Evolutionary conservation across 2,113 vertebrate genomes (phyloP).

Genomic region (Dolichallabes microphthalmus): DNA sequence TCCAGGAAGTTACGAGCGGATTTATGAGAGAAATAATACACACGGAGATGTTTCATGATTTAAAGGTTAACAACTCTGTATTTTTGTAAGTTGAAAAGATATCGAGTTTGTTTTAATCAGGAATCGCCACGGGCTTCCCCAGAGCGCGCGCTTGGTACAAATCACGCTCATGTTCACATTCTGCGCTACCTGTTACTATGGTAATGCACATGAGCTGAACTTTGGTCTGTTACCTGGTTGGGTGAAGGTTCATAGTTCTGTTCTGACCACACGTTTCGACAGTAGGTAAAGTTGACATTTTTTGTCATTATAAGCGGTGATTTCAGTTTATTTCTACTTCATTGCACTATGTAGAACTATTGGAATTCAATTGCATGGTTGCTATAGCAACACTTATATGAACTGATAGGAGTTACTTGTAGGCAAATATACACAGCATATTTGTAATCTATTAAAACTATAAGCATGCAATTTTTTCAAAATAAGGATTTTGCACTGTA

Average conservation of each 20-base stretch:
- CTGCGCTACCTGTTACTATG: background rate
- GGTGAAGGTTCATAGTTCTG: background rate
- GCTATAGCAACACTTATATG: background rate
- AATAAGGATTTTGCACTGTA: background rate
- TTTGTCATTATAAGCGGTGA: background rate
- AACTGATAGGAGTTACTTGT: background rate
- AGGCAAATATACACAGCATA: background rate
- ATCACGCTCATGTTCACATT: background rate
- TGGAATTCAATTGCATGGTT: too few species aligned
- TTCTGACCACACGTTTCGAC: background rate
- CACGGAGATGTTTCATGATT: fast-evolving
- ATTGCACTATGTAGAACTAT: too few species aligned
- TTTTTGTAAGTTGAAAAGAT: background rate
- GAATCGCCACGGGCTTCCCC: background rate
- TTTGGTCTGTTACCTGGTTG: constrained; percentile 12
- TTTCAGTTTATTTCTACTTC: background rate
- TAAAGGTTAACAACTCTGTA: background rate
- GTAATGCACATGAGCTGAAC: background rate
- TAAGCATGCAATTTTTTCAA: background rate
- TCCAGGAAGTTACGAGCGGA: too few species aligned
- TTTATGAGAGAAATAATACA: background rate
- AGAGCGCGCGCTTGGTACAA: too few species aligned
- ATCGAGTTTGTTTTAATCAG: background rate
- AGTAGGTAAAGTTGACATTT: constrained; percentile 35
- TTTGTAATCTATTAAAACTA: background rate